Percentiles rank a stretch among this genome's conserved stretches.
Evolutionary conservation across 2,888 invertebrate species (phyloP).

Genomic region (Pediacus dermestoides): DNA sequence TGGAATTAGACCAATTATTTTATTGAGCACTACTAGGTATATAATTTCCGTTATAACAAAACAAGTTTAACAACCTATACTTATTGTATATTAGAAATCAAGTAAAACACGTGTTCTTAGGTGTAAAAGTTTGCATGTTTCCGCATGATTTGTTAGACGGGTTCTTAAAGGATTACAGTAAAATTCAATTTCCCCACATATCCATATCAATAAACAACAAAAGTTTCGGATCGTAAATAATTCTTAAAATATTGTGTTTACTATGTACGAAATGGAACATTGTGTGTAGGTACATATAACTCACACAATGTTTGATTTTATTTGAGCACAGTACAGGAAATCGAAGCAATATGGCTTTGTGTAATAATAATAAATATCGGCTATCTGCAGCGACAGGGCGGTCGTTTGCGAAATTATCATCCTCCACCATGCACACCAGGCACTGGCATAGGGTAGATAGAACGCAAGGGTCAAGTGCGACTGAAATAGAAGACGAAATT

Average conservation of each 20-base stretch:
- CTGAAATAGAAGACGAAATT: conserved; percentile 26
- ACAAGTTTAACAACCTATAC: no score
- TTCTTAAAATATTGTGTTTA: background rate
- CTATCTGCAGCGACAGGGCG: conserved; percentile 38
- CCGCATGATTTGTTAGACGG: no score
- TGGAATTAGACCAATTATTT: no score
- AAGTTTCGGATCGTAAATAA: background rate
- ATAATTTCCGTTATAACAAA: no score
- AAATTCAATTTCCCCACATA: no score
- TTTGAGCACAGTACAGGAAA: conserved; percentile 34
- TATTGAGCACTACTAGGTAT: no score
- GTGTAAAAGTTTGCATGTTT: no score
- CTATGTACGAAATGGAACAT: conserved; percentile 3
- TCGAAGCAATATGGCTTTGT: conserved; percentile 42
- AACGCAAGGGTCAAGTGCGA: conserved; percentile 22
- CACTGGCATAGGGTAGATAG: conserved; percentile 18
- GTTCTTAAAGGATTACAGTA: no score
- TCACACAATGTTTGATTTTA: conserved; percentile 31
- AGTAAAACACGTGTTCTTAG: no score
- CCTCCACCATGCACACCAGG: conserved; percentile 27
- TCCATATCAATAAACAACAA: background rate
- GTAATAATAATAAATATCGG: conserved; percentile 45
- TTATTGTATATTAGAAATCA: no score
- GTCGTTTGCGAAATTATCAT: conserved; percentile 41
- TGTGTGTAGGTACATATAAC: no score